Conservation (phyloP, 2,797 vertebrate species). For the Peromyscus attwateri region DNA sequence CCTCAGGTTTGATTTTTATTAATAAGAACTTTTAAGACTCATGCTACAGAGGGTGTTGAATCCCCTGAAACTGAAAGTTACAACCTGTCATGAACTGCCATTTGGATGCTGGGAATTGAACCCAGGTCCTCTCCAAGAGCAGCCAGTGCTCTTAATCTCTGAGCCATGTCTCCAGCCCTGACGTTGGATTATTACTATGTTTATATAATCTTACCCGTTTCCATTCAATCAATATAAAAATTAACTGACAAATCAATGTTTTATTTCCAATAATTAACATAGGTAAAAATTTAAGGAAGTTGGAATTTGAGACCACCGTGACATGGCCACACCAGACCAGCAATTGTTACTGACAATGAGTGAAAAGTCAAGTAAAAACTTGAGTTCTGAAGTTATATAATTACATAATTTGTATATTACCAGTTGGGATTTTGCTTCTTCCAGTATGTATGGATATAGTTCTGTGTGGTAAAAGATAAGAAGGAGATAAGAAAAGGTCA, state of each 20-base stretch:
- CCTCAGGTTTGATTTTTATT: no score
- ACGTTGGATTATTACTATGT: background rate
- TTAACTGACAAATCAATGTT: conserved; percentile 30
- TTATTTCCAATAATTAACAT: conserved; percentile 53
- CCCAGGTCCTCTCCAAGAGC: background rate
- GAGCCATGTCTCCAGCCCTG: background rate
- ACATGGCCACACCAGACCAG: background rate
- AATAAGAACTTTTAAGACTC: no score
- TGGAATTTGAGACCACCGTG: background rate
- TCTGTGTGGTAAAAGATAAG: background rate
- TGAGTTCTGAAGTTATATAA: background rate
- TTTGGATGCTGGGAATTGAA: background rate
- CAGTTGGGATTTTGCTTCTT: background rate
- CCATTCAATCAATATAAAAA: background rate
- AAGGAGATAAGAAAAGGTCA: background rate
- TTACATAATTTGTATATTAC: background rate
- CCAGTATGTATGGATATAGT: background rate
- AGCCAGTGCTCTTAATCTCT: background rate
- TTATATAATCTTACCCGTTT: background rate
- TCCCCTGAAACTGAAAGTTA: background rate
- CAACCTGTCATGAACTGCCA: background rate
- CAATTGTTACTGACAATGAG: background rate
- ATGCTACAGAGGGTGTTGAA: no score
- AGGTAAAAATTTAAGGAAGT: conserved; percentile 51
- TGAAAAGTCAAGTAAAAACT: background rate